phyloP scores from a whole-genome alignment of 1,140 invertebrate genomes.

The Rhopalosiphum maidis region DNA sequence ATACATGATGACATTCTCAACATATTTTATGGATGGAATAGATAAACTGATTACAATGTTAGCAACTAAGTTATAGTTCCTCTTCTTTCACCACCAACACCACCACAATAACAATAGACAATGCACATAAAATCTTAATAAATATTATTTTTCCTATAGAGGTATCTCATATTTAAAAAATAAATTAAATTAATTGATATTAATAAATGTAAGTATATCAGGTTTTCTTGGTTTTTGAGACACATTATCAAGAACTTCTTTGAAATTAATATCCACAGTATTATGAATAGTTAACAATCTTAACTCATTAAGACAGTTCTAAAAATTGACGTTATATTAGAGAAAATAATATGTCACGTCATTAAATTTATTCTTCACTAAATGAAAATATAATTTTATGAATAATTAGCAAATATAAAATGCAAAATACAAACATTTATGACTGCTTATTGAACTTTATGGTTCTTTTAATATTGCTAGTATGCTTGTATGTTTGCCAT shows the following conservation, averaged over 20 bases:
- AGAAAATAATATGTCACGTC: neutral
- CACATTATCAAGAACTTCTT: neutral
- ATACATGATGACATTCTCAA: neutral
- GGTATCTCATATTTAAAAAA: neutral
- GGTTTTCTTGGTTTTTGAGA: neutral
- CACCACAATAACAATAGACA: neutral
- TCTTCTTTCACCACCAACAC: neutral
- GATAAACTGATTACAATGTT: neutral
- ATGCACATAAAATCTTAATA: neutral
- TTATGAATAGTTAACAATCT: neutral
- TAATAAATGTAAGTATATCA: neutral
- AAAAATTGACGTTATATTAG: neutral
- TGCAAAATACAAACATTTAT: too few relatives aligned
- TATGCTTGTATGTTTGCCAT: neutral
- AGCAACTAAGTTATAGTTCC: neutral
- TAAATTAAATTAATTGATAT: neutral
- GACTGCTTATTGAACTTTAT: too few relatives aligned
- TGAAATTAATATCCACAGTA: neutral
- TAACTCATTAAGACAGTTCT: neutral
- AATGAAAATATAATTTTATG: neutral
- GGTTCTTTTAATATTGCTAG: too few relatives aligned
- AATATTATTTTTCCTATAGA: neutral
- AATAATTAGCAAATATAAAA: too few relatives aligned
- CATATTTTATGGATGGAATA: neutral
- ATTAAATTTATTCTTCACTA: neutral